Conservation (phyloP, 2,797 vertebrate species). For the Dicrostonyx torquatus region DNA sequence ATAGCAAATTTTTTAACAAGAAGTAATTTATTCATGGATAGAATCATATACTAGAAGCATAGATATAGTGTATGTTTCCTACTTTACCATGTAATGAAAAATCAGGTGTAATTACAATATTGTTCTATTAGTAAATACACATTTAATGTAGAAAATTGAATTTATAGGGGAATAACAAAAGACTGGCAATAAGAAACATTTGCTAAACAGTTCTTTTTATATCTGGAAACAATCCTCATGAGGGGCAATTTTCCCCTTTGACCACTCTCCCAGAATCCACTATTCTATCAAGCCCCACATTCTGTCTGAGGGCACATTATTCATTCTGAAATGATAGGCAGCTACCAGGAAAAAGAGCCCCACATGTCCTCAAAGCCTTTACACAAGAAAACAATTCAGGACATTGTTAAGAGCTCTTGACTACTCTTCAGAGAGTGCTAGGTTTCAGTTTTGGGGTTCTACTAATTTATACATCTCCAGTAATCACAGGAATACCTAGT, state of each 20-base stretch:
- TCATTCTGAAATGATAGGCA: background rate
- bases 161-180: conserved; percentile 11
- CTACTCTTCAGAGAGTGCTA: background rate
- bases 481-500: background rate
- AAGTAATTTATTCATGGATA: background rate
- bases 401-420: background rate
- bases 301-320: background rate
- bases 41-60: background rate
- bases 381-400: background rate
- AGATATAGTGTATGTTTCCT: background rate
- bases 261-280: conserved; percentile 40
- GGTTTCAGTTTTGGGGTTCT: background rate
- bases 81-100: background rate
- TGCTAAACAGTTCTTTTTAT: background rate
- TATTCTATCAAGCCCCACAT: background rate
- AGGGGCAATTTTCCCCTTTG: conserved; percentile 40
- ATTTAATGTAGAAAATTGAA: conserved; percentile 1
- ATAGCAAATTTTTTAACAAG: background rate
- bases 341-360: background rate
- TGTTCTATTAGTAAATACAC: background rate
- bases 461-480: background rate
- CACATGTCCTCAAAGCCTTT: background rate
- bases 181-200: background rate
- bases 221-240: background rate
- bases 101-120: background rate